Base-by-base conservation (phyloP, 2,113 vertebrate genomes). In the Chroicocephalus ridibundus region DNA sequence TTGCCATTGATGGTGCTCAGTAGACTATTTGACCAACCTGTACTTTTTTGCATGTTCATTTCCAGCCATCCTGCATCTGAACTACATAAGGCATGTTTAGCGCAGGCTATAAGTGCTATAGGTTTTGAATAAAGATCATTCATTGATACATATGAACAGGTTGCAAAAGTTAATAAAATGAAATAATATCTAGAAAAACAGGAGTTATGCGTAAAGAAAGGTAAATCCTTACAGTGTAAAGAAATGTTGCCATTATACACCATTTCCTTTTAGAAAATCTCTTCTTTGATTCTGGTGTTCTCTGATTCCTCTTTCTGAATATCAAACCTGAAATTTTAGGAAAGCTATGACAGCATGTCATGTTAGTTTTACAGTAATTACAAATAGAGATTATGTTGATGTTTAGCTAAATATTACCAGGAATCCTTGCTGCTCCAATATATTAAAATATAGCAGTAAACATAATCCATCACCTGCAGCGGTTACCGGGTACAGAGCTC, bases 301-400 rank as follows among this genome's bases (percentile, higher is more conserved):
- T 91, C 52, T 22, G 17, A 36, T 66, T 70, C 6, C 5, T 72
- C 21, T 46, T 82, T 57, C 14, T 82, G 47, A 69, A 47, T 64
- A 89, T 78, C 29, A 83, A 71, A 49, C 15, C 36, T 90, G 34
- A 78, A 61, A 62, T 74, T 94, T 91, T 82, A 52, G 58, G 82
- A 49, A 76, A 79, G 21, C 2, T 47, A 20, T 51, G 31, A 36
- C 6, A 88, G 13, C 20, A 82, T 70, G 25, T 77, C 64, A 81
- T 58, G 20, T 49, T 62, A 21, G 3, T 5, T 82, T 76, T 77
- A 29, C 18, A 62, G 57, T 49, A 62, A 65, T 36, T 82, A 69
- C 36, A 89, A 75, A 57, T n/a, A 85, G 29, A 88, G 36, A 74
- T 80, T 74, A 38, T 51, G 7, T 49, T 88, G 40, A 20, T 65